Base-by-base conservation (phyloP, 2,888 invertebrate species). In the Scaptomyza tumidula region DNA sequence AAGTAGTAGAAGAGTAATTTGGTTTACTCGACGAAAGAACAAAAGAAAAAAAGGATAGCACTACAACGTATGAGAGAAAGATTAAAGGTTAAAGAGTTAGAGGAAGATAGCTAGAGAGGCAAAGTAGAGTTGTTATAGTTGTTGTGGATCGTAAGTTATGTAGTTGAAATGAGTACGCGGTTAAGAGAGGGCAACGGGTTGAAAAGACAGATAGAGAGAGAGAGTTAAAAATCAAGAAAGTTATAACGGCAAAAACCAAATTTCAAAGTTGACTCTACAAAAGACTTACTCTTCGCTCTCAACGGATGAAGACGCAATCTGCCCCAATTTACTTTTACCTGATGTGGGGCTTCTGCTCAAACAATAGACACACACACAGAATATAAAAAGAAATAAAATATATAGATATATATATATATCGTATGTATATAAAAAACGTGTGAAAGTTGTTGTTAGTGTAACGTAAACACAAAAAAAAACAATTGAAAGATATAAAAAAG, bases 251-350 rank as follows among this genome's bases (percentile, higher is more conserved):
- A 39, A 52, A 78, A 73, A 80, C 78, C 73, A 75, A 80, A 87
- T 80, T 79, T 76, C 75, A 78, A 78, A 75, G 29, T 75, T 79
- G 73, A 68, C 69, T 70, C 78, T 81, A 75, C 41, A 71, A 78
- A 74, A 75, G 78, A 91, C 91, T 91, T 91, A 91, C 91, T 91
- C 90, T 90, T 91, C 90, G 89, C 80, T 84, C 77, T 90, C 91
- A 86, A 87, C 80, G 78, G 91, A 89, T 82, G 90, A 80, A 78
- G 89, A 86, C 79, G 89, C 86, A 80, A 86, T 90, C 80, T 89
- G 91, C 86, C 90, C 89, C 89, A 88, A 87, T 78, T 86, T 89
- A 80, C 89, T 83, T 90, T 90, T 90, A 89, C 87, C 85, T 88
- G 88, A 74, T 71, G 90, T 88, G 87, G 90, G 90, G 83, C 90